Conservation (phyloP, 2,113 vertebrate genomes). For the Mesitornis unicolor region DNA sequence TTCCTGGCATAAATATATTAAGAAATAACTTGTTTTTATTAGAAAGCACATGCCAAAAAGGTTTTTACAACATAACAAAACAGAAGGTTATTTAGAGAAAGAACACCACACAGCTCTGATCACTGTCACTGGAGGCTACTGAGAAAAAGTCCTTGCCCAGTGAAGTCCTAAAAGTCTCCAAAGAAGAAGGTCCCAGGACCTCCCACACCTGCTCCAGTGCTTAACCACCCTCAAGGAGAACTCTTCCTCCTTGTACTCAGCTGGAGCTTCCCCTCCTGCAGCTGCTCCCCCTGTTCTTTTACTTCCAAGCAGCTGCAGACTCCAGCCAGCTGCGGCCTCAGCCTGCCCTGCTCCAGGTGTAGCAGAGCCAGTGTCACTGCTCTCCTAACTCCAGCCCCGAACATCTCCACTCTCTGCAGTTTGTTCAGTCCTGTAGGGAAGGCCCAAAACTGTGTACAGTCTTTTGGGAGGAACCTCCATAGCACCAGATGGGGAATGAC, state of each 20-base stretch:
- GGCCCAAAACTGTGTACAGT: background rate
- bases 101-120: background rate
- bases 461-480: background rate
- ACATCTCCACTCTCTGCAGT: background rate
- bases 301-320: background rate
- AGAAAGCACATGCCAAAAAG: background rate
- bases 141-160: background rate
- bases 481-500: accelerated
- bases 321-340: background rate
- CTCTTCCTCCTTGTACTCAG: background rate
- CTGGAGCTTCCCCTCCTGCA: background rate
- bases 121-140: background rate
- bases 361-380: background rate
- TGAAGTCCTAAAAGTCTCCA: background rate
- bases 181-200: background rate
- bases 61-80: background rate
- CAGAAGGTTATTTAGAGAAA: background rate
- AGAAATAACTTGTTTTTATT: background rate
- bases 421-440: background rate
- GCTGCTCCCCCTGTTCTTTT: background rate
- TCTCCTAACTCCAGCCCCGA: background rate
- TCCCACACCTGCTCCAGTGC: background rate
- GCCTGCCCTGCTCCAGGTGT: background rate
- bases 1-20: background rate
- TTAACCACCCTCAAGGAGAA: background rate